phyloP scores from a whole-genome alignment of 2,797 vertebrate species.

The Gymnopithys bicolor region DNA sequence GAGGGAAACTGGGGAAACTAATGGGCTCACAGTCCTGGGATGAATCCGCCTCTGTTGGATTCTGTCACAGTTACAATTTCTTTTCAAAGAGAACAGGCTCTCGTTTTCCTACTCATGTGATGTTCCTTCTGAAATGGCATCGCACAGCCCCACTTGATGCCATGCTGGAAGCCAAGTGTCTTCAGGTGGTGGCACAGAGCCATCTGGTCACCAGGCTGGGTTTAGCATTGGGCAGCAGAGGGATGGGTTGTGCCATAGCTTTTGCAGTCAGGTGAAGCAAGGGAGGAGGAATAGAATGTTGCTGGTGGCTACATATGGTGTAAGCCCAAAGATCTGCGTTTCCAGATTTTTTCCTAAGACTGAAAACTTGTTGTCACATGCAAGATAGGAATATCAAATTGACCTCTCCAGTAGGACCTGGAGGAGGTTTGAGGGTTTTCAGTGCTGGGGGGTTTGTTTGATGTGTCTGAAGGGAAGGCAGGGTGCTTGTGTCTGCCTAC shows the following conservation, averaged over 20 bases:
- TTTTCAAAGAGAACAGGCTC: neutral
- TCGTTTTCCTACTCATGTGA: accelerated
- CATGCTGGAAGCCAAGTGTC: neutral
- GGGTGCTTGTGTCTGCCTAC: neutral
- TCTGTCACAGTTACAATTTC: neutral
- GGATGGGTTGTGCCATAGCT: neutral
- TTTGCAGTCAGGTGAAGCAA: neutral
- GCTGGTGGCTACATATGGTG: accelerated
- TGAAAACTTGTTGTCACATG: neutral
- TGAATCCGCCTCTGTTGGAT: neutral
- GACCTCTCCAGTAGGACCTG: neutral
- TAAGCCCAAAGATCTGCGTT: neutral
- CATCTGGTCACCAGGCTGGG: accelerated
- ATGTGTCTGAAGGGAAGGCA: neutral
- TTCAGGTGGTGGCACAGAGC: neutral
- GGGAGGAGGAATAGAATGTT: neutral
- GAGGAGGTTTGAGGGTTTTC: neutral
- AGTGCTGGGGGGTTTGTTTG: accelerated
- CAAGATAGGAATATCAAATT: neutral
- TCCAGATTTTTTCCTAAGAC: neutral
- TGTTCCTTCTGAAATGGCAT: neutral
- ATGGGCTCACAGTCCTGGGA: neutral
- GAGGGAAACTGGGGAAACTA: neutral
- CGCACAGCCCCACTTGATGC: accelerated
- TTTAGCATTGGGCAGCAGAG: neutral